These are phyloP conservation scores for Chroicocephalus ridibundus DNA, from an alignment of 2,113 vertebrate genomes.

Conservation along the genomic window DNA sequence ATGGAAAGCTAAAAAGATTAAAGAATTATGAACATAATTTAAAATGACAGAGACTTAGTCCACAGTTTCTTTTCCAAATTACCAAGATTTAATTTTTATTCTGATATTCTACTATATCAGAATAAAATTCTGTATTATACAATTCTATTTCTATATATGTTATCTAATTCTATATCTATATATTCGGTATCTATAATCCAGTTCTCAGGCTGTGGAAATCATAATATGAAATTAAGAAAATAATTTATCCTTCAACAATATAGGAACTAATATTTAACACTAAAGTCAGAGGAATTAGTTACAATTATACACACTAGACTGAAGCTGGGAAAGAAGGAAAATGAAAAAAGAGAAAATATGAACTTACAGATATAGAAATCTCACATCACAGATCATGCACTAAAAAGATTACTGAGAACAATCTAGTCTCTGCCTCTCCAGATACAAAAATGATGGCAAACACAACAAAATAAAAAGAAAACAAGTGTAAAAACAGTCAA, in stretches of 20 bases:
- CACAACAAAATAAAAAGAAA: background rate
- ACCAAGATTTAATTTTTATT: background rate
- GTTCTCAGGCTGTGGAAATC: background rate
- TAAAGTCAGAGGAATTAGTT: background rate
- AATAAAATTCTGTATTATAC: background rate
- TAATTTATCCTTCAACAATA: background rate
- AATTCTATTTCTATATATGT: background rate
- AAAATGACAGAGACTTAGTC: background rate
- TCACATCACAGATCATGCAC: background rate
- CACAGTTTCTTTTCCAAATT: background rate
- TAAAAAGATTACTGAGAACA: background rate
- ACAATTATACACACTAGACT: background rate
- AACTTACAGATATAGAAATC: background rate
- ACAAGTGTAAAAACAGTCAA: background rate
- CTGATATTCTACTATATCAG: background rate
- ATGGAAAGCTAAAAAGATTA: background rate
- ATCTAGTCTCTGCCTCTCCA: background rate
- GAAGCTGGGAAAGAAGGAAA: background rate
- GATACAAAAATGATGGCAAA: background rate
- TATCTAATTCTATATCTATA: background rate
- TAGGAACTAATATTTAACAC: background rate
- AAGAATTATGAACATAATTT: background rate
- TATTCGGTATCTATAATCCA: background rate
- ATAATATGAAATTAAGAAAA: background rate
- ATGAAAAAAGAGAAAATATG: background rate